Percentiles rank a stretch among this genome's conserved stretches.
Conservation (phyloP, 2,113 vertebrate genomes). For the Anseranas semipalmata region DNA sequence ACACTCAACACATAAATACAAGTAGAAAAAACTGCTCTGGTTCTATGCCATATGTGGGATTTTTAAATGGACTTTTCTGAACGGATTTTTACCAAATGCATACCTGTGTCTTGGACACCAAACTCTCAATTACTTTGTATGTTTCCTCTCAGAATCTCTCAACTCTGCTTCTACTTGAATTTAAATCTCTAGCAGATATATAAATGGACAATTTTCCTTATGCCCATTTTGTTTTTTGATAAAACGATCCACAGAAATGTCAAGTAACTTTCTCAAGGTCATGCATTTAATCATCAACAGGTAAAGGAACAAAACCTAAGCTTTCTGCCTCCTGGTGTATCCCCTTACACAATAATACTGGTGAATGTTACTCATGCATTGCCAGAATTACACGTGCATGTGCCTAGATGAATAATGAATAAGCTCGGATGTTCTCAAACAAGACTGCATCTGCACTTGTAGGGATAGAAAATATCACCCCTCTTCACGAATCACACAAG, state of each 20-base stretch:
- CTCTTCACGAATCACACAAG: not conserved
- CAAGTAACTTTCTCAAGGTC: not conserved
- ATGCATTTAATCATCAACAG: not conserved
- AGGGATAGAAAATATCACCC: not conserved
- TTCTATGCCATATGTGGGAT: not conserved
- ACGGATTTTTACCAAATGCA: not conserved
- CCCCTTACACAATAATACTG: not conserved
- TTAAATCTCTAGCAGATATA: not conserved
- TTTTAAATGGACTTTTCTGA: not conserved
- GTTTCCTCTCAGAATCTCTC: not conserved
- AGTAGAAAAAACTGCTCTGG: not conserved
- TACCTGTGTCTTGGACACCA: not conserved
- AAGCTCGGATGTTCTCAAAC: not conserved
- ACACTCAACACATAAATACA: rapidly evolving
- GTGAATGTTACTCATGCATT: not conserved
- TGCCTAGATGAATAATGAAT: not conserved
- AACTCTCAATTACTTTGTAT: not conserved
- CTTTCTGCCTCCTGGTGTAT: not conserved
- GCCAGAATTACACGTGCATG: not conserved
- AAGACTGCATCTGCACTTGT: not conserved
- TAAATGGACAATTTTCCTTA: not conserved
- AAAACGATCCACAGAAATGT: not conserved
- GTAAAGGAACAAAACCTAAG: not conserved
- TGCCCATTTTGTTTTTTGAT: not conserved
- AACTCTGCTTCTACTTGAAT: not conserved